Base-by-base conservation (phyloP, 1,140 invertebrate genomes). In the Cotesia chilonis region DNA sequence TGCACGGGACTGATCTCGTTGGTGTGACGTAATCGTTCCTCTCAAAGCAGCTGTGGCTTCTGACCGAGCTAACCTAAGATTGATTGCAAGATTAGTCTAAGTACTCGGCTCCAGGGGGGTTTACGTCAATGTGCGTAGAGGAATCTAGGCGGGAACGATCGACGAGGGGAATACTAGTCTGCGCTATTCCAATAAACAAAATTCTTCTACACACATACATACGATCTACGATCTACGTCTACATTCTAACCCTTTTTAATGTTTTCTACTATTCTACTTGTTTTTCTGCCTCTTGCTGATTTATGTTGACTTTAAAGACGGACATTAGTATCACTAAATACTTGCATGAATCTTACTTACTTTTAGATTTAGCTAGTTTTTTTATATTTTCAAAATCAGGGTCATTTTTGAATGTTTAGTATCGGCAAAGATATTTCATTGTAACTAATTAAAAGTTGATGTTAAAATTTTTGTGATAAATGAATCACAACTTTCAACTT, bases 51-150 rank as follows among this genome's bases (percentile, higher is more conserved):
- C 77, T 80, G 77, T 78, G 77, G 75, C 77, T 74, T 76, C 71
- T 80, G 76, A 78, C 76, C 78, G 72, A 71, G 73, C 61, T 35
- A 71, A 64, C 68, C 69, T 69, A 76, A 80, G 78, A 80, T 80
- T 76, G 77, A 78, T 80, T 77, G 75, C 75, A 64, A 78, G 77
- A 80, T 80, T 80, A 78, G 76, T 76, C 75, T 73, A 76, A 77
- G 74, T 77, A 77, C 72, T 75, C 69, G 69, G 74, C 71, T 68
- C 69, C 69, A 73, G 55, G 37, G 65, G 63, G 68, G 52, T 73
- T 71, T 68, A 67, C 72, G 55, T 74, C 70, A 74, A 77, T 78
- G 69, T 66, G 63, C 71, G 51, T 37, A 61, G 71, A 73, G 73
- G 74, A 76, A 28, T 28, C 28, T 28, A 28, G 2, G 59, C 66